phyloP scores from a whole-genome alignment of 2,888 invertebrate species.

The Mechanitis messenoides region DNA sequence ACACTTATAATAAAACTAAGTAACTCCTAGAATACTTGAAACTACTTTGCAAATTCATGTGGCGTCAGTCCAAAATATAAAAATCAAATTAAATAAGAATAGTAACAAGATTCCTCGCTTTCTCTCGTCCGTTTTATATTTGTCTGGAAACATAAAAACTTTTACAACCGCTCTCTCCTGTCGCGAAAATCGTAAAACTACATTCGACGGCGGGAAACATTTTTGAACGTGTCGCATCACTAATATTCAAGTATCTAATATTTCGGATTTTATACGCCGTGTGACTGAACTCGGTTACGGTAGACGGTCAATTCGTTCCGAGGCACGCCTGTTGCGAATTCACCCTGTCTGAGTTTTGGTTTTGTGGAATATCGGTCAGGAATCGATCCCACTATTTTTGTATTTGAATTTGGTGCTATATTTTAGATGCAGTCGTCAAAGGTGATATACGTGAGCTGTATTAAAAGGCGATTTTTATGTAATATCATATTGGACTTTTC shows the following conservation, averaged over 20 bases:
- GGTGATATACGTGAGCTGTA: background rate
- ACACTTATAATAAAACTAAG: background rate
- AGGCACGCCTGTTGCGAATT: conserved; percentile 39
- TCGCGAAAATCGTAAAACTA: conserved; percentile 30
- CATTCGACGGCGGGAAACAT: conserved; percentile 33
- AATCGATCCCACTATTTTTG: conserved; percentile 5
- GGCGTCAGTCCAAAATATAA: conserved; percentile 20
- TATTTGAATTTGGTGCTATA: conserved; percentile 1
- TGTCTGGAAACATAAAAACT: conserved; percentile 27
- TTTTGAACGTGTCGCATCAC: conserved; percentile 37
- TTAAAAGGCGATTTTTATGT: background rate
- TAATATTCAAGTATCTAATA: conserved; percentile 32
- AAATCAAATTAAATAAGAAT: conserved; percentile 25
- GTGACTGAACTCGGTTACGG: conserved; percentile 36
- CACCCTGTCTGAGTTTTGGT: conserved; percentile 17
- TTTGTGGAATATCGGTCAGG: conserved; percentile 9
- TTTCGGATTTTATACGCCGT: conserved; percentile 35
- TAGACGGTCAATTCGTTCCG: conserved; percentile 54
- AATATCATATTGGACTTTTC: background rate
- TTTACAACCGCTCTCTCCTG: conserved; percentile 27
- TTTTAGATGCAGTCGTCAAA: background rate
- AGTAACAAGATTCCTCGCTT: conserved; percentile 26
- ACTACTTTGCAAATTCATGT: conserved; percentile 19
- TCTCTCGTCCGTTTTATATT: conserved; percentile 26
- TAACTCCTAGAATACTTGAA: conserved; percentile 13